Base-by-base conservation (phyloP, 2,888 invertebrate species). In the Slavum lentiscoides region DNA sequence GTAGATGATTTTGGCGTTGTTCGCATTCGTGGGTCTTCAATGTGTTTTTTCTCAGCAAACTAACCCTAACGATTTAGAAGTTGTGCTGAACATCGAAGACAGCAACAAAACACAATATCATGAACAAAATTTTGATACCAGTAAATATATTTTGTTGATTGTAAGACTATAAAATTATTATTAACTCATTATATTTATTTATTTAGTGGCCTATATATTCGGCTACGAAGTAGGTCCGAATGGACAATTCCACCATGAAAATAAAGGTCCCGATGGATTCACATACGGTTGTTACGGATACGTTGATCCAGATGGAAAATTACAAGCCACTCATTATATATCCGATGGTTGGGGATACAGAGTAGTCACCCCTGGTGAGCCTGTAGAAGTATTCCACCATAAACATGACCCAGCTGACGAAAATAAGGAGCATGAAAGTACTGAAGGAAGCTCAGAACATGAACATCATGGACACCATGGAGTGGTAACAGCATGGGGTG, bases 221-320 rank as follows among this genome's bases (percentile, higher is more conserved):
- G 93, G 93, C 82, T 93, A 93, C 86, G 92, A 93, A 85, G 90
- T 93, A 76, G 91, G 91, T 81, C 91, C 92, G 5, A 90, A 91
- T 85, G 92, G 92, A 62, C 93, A 93, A 87, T 93, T 93, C 86
- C 93, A 93, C 86, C 93, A 93, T 85, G 93, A 93, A 87, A 91
- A 89, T 82, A 90, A 91, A 81, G 93, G 92, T 7, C 91, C 92
- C 0, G 93, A 93, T 84, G 92, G 91, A 30, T 91, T 93, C 23
- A 93, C 93, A 0, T 93, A 93, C 84, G 93, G 93, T 83, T 93
- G 93, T 86, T 93, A 93, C 84, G 93, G 93, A 49, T 92, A 92
- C 86, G 89, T 93, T 62, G 92, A 93, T 86, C 90, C 92, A 0
- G 90, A 90, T 70, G 89, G 90, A 59, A 88, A 88, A 82, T 88